Evolutionary conservation across 1,140 invertebrate species (phyloP).

Genomic region (Halesus radiatus): DNA sequence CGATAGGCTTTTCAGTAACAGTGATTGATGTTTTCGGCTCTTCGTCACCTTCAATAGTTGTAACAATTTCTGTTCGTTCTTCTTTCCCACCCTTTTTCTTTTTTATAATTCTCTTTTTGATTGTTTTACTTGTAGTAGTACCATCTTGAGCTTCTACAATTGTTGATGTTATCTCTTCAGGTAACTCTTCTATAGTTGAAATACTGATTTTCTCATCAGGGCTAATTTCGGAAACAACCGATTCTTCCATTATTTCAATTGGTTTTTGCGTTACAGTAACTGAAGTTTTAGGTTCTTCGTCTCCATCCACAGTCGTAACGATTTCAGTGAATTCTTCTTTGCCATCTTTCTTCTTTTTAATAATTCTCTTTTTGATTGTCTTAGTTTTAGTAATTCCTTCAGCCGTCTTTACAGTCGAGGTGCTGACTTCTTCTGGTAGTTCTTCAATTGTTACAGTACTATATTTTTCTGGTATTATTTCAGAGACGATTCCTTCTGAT

Average conservation of each 20-base stretch:
- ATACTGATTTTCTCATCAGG: neutral
- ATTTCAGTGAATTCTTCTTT: constrained; percentile 49
- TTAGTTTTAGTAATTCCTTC: constrained; percentile 49
- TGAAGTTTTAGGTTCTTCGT: constrained; percentile 6
- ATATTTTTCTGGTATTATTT: neutral
- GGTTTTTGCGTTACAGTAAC: constrained; percentile 4
- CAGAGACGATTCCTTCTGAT: neutral
- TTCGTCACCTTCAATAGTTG: constrained; percentile 57
- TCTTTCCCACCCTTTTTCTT: neutral
- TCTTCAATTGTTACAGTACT: neutral
- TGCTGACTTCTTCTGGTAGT: neutral
- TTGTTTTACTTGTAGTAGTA: neutral
- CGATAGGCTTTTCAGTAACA: constrained; percentile 34
- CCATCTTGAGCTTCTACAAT: neutral
- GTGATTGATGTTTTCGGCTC: constrained; percentile 52
- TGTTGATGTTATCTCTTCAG: neutral
- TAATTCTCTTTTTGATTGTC: constrained; percentile 56
- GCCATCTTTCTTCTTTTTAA: constrained; percentile 58
- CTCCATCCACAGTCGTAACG: constrained; percentile 3
- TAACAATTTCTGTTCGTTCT: constrained; percentile 34
- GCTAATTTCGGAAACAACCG: no score
- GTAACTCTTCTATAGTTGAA: constrained; percentile 24
- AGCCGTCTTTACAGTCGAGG: neutral
- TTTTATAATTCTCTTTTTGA: constrained; percentile 27
- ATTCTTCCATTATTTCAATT: neutral